These are phyloP conservation scores for Philaenus spumarius DNA, from an alignment of 1,140 invertebrate genomes.

Conservation along the genomic window DNA sequence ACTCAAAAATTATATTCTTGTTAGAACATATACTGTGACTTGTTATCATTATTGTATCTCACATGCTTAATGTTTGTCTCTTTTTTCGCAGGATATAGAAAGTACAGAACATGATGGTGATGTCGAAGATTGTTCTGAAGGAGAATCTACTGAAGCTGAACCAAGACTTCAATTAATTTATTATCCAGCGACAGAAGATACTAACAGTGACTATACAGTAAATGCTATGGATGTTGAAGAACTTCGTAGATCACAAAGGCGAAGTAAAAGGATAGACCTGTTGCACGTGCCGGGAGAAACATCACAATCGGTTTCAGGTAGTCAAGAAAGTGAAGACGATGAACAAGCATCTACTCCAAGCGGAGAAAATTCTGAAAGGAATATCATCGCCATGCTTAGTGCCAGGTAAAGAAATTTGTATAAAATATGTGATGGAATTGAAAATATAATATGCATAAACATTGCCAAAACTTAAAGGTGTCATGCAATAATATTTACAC, in stretches of 20 bases:
- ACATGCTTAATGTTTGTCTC: too few species aligned
- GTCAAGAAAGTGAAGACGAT: conserved; percentile 71
- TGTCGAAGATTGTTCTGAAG: conserved; percentile 78
- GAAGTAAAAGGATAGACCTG: conserved; percentile 52
- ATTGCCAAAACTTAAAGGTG: too few species aligned
- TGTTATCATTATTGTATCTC: too few species aligned
- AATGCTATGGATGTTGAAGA: conserved; percentile 83
- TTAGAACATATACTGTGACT: too few species aligned
- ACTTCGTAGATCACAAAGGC: conserved; percentile 66
- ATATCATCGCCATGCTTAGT: conserved; percentile 29
- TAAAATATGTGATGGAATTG: too few species aligned
- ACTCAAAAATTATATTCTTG: too few species aligned
- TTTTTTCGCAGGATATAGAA: conserved; percentile 58
- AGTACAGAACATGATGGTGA: conserved; percentile 80
- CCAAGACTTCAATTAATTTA: conserved; percentile 56
- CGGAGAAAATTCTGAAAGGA: conserved; percentile 61
- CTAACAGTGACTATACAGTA: conserved; percentile 70
- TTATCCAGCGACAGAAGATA: conserved; percentile 50
- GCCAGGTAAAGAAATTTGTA: conserved; percentile 17
- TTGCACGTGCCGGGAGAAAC: conserved; percentile 21
- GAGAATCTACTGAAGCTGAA: conserved; percentile 62
- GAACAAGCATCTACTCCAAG: conserved; percentile 63
- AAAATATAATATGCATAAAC: too few species aligned
- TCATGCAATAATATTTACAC: too few species aligned
- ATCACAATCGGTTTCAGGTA: conserved; percentile 51